Base-by-base conservation (phyloP, 2,797 vertebrate genomes). In the Enteromius viviparus region DNA sequence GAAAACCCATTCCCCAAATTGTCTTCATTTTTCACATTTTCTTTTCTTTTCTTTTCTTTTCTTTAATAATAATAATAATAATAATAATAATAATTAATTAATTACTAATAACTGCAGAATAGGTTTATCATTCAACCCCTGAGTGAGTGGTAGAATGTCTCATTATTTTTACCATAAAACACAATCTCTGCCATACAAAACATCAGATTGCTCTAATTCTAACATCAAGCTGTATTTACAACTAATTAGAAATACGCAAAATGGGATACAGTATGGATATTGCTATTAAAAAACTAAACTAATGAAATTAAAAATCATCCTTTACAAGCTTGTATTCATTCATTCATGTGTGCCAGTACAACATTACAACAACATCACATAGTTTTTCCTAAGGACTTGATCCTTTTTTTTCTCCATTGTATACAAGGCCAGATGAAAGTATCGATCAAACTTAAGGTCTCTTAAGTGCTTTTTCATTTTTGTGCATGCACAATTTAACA, bases 401-500 rank as follows among this genome's bases (percentile, higher is more conserved):
- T 62, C 11, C 29, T 15, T 42, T 42, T 7, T 23, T 60, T 6
- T 1, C 11, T 0, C 0, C n/a, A 26, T 12, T 26, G 17, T 21
- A 21, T 74, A 12, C 47, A 53, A 53, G 47, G 19, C 17, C 11
- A 4, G 71, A 37, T 64, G 60, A 34, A n/a, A 32, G 34, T 69
- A 83, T 76, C 19, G 47, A 83, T 76, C 34, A 76, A 17, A 37
- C 5, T 9, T 19, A 70, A 71, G 8, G 12, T 66, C 29, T 23
- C 29, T n/a, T 51, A 65, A 51, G 11, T 66, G 62, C 7, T 49
- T 85, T 77, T 34, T 70, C 37, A 75, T 34, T 60, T 58, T 3
- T 69, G 68, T 76, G 72, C 60, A 26, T 49, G 29, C 69, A 55
- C 70, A 75, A 49, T 84, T 77, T 26, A 86, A 75, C 80, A 51